Evolutionary conservation across 2,797 vertebrate genomes (phyloP).

Genomic region (Bradypodion ventrale): DNA sequence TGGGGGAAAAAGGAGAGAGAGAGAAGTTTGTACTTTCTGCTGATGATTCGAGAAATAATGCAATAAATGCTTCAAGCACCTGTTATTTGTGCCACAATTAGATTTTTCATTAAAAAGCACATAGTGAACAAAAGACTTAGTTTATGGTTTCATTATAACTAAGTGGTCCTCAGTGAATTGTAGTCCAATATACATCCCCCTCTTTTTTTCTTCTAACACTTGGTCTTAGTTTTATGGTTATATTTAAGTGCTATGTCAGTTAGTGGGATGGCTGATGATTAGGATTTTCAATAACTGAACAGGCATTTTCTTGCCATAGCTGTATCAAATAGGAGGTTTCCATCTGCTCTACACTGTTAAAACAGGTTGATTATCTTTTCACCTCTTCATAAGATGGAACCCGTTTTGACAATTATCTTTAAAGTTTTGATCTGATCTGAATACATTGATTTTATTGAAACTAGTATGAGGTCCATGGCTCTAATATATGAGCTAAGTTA

Average conservation of each 20-base stretch:
- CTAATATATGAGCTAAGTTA: neutral
- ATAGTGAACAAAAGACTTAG: conserved; percentile 37
- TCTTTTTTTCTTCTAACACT: conserved; percentile 25
- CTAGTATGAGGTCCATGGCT: neutral
- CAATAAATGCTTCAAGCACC: conserved; percentile 35
- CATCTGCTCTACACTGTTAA: neutral
- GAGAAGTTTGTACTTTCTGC: neutral
- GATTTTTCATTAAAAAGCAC: conserved; percentile 47
- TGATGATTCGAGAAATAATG: conserved; percentile 26
- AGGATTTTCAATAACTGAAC: neutral
- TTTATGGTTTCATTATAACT: conserved; percentile 34
- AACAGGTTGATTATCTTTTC: neutral
- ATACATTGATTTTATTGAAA: neutral
- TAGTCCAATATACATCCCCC: conserved; percentile 8
- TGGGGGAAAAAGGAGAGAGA: too few species aligned
- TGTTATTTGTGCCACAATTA: conserved; percentile 38
- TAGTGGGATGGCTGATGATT: neutral
- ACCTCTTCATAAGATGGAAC: neutral
- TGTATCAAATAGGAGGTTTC: neutral
- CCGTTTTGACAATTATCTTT: neutral
- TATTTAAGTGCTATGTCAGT: conserved; percentile 26
- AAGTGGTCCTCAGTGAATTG: conserved; percentile 38
- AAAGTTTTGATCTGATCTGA: neutral
- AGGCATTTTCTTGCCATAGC: neutral
- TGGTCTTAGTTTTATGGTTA: conserved; percentile 12